phyloP scores from a whole-genome alignment of 2,797 vertebrate genomes.

The Notolepis coatsorum region DNA sequence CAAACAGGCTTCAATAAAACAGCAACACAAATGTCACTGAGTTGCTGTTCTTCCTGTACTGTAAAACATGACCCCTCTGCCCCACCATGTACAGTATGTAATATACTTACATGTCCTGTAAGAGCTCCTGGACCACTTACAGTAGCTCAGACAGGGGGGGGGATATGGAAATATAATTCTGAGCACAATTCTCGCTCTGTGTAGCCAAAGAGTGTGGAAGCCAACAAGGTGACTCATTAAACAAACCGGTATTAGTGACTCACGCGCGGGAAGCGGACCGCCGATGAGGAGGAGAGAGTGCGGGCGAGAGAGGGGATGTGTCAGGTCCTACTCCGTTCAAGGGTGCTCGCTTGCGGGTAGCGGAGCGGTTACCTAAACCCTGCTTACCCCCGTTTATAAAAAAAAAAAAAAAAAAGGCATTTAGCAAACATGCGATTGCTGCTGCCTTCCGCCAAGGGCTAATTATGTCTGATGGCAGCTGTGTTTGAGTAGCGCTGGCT shows the following conservation, averaged over 20 bases:
- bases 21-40: too few relatives aligned
- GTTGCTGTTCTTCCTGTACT: too few relatives aligned
- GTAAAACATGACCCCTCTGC: too few relatives aligned
- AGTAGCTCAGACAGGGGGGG: background rate
- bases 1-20: too few relatives aligned
- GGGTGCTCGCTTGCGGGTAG: background rate
- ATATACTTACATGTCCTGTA: too few relatives aligned
- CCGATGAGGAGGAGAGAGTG: background rate
- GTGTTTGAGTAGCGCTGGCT: background rate
- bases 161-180: background rate
- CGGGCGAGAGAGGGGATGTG: background rate
- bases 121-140: background rate
- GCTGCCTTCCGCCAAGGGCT: too few relatives aligned
- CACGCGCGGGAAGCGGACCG: background rate
- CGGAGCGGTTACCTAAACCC: background rate
- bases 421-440: too few relatives aligned
- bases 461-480: background rate
- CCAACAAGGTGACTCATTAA: background rate
- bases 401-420: too few relatives aligned
- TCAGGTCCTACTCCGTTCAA: background rate
- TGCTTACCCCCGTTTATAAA: too few relatives aligned
- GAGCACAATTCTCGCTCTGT: background rate
- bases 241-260: conserved; percentile 13
- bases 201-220: background rate
- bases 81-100: too few relatives aligned